Conservation (phyloP, 2,113 vertebrate genomes). For the Hydropotes inermis region DNA sequence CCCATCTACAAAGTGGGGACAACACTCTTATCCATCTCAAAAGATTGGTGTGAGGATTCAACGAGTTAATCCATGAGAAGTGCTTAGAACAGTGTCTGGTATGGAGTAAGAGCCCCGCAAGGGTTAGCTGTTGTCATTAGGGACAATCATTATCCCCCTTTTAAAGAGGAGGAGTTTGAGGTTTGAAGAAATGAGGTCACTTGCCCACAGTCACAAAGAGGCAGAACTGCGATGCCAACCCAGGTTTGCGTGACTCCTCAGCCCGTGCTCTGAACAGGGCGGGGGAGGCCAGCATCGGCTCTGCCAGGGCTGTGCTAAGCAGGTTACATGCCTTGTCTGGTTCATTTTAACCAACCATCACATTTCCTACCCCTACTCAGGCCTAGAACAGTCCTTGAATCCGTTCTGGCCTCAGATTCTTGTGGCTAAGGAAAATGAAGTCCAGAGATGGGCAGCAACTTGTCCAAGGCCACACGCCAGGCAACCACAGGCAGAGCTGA, state of each 20-base stretch:
- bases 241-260: neutral
- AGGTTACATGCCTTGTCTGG: neutral
- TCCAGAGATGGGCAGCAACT: neutral
- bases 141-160: neutral
- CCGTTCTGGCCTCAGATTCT: neutral
- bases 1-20: neutral
- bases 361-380: neutral
- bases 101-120: neutral
- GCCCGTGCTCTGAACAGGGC: neutral
- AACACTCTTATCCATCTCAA: neutral
- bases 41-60: neutral
- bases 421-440: neutral
- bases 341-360: neutral
- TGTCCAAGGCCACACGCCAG: neutral
- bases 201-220: slow-evolving; percentile 10
- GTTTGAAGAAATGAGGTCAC: slow-evolving; percentile 49
- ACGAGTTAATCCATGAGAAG: neutral
- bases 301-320: neutral
- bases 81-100: neutral
- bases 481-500: neutral
- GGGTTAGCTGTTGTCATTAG: neutral
- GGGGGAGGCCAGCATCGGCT: neutral
- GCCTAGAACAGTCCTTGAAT: neutral
- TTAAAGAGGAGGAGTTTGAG: slow-evolving; percentile 46
- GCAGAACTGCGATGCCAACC: neutral